phyloP scores from a whole-genome alignment of 2,113 vertebrate genomes.

The Chloebia gouldiae region DNA sequence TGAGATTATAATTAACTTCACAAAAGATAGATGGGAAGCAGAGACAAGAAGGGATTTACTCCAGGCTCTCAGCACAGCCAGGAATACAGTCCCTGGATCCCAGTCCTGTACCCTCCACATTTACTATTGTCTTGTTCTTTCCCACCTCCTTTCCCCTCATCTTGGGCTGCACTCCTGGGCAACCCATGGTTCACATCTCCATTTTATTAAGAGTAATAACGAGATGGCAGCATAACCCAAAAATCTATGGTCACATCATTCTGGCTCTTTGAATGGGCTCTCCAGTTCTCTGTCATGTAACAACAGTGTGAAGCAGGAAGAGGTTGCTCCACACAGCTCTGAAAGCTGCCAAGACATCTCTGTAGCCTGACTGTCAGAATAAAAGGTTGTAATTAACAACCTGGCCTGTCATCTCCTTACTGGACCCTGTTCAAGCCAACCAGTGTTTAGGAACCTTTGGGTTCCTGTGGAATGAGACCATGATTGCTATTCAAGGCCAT shows the following conservation, averaged over 20 bases:
- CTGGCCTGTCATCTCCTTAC: background rate
- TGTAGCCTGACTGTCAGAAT: background rate
- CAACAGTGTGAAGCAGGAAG: background rate
- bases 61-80: background rate
- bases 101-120: background rate
- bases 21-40: background rate
- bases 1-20: background rate
- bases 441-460: background rate
- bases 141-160: background rate
- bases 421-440: background rate
- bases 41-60: background rate
- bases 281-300: background rate
- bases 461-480: background rate
- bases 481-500: background rate
- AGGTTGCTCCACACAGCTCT: background rate
- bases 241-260: background rate
- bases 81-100: background rate
- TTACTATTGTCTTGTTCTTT: background rate
- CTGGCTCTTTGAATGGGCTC: background rate
- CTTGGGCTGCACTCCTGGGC: background rate
- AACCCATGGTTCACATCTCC: background rate
- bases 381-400: background rate
- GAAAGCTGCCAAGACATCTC: background rate
- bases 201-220: background rate
- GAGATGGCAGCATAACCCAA: background rate